Evolutionary conservation across 2,113 vertebrate genomes (phyloP).

Genomic region (Brachyhypopomus occidentalis): DNA sequence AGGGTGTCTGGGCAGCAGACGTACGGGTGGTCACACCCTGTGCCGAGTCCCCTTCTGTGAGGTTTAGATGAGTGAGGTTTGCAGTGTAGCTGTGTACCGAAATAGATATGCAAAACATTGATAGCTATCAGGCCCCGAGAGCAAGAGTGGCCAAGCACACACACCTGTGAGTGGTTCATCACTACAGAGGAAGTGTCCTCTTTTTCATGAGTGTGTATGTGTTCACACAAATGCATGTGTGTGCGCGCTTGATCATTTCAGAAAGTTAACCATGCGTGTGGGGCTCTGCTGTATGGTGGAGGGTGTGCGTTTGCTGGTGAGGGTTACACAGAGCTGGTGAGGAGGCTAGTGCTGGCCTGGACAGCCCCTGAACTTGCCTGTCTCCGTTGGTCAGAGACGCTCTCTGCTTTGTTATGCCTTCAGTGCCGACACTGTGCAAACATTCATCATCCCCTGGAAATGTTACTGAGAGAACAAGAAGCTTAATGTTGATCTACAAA

Average conservation of each 20-base stretch:
- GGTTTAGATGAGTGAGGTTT: no score
- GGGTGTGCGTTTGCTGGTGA: no score
- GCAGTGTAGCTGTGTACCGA: slow-evolving; percentile 25
- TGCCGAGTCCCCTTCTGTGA: no score
- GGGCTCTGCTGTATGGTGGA: not conserved
- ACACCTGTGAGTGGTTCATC: slow-evolving; percentile 11
- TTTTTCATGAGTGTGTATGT: slow-evolving; percentile 1
- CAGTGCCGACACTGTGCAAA: not conserved
- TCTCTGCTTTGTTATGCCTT: not conserved
- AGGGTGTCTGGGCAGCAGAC: no score
- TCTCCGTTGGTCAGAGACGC: slow-evolving; percentile 12
- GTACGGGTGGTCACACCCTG: no score
- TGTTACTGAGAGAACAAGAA: not conserved
- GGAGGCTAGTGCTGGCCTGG: no score
- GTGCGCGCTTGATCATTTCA: not conserved
- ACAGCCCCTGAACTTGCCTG: no score
- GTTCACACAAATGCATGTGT: not conserved
- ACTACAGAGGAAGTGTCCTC: slow-evolving; percentile 16
- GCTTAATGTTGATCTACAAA: slow-evolving; percentile 8
- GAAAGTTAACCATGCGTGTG: not conserved
- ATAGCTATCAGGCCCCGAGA: slow-evolving; percentile 39
- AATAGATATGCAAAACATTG: slow-evolving; percentile 48
- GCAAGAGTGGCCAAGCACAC: not conserved
- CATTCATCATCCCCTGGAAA: not conserved
- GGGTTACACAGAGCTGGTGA: no score